Conservation (phyloP, 2,797 vertebrate genomes). For the Sebastes ruberrimus region DNA sequence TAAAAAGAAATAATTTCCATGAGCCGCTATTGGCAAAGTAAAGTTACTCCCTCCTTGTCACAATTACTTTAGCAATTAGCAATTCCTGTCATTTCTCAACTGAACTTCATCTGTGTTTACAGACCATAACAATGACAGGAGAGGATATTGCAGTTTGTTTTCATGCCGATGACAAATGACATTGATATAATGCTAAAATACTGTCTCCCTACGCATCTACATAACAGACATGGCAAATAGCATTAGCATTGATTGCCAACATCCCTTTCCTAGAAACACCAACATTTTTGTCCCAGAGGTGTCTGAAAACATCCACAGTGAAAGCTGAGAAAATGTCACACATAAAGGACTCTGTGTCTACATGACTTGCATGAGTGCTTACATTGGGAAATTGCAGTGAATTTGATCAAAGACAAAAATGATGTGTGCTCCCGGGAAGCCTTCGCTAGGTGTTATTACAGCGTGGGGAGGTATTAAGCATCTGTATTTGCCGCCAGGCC, state of each 20-base stretch:
- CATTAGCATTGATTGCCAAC: background rate
- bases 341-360: background rate
- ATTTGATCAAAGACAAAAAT: conserved; percentile 3
- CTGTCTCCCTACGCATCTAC: background rate
- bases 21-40: conserved; percentile 15
- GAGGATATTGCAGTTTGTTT: background rate
- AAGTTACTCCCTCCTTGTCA: conserved; percentile 2
- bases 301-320: conserved; percentile 2
- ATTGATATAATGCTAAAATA: background rate
- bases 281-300: background rate
- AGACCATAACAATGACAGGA: background rate
- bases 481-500: conserved; percentile 49
- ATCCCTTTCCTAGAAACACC: background rate
- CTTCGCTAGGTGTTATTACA: conserved; percentile 28
- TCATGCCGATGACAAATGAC: background rate
- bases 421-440: background rate
- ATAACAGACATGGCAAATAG: background rate
- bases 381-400: background rate
- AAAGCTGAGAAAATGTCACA: background rate
- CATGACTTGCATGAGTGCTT: background rate
- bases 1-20: conserved; percentile 29
- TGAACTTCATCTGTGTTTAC: conserved; percentile 14
- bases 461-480: conserved; percentile 7
- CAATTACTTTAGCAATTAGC: conserved; percentile 45
- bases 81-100: conserved; percentile 13